Evolutionary conservation across 2,888 invertebrate species (phyloP).

Genomic region (Cecidostiba fungosa): DNA sequence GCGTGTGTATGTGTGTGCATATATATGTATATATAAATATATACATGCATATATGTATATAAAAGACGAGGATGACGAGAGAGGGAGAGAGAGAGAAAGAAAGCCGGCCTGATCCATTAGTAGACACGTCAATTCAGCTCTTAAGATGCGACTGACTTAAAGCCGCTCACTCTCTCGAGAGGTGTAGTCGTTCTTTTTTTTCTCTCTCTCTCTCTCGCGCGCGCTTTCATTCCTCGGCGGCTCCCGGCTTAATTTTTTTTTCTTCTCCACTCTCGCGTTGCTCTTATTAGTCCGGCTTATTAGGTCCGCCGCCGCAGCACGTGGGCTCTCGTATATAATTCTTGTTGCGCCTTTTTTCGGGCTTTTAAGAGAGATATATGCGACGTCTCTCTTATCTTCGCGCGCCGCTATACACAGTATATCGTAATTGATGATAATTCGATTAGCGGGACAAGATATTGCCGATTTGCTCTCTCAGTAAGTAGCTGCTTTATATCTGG

Average conservation of each 20-base stretch:
- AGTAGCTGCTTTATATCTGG: constrained; percentile 62
- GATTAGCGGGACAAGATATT: constrained; percentile 77
- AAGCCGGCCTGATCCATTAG: constrained; percentile 77
- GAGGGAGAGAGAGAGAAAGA: constrained; percentile 30
- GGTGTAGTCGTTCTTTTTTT: constrained; percentile 55
- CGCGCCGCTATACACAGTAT: constrained; percentile 65
- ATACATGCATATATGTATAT: background rate
- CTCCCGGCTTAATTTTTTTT: constrained; percentile 44
- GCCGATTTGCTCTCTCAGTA: constrained; percentile 63
- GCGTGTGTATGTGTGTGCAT: background rate
- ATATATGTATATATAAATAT: background rate
- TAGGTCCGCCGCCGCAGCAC: constrained; percentile 19
- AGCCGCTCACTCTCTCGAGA: constrained; percentile 68
- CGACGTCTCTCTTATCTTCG: constrained; percentile 42
- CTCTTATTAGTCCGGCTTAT: constrained; percentile 33
- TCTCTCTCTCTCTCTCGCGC: constrained; percentile 23
- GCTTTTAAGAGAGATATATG: constrained; percentile 38
- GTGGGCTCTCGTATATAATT: background rate
- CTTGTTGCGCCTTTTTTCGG: constrained; percentile 53
- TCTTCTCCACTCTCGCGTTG: background rate
- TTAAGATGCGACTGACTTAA: constrained; percentile 78
- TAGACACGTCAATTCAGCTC: constrained; percentile 79
- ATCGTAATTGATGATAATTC: constrained; percentile 79
- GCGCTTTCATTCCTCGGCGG: constrained; percentile 49
- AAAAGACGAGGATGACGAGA: constrained; percentile 49